Conservation (phyloP, 2,113 vertebrate species). For the Vombatus ursinus region DNA sequence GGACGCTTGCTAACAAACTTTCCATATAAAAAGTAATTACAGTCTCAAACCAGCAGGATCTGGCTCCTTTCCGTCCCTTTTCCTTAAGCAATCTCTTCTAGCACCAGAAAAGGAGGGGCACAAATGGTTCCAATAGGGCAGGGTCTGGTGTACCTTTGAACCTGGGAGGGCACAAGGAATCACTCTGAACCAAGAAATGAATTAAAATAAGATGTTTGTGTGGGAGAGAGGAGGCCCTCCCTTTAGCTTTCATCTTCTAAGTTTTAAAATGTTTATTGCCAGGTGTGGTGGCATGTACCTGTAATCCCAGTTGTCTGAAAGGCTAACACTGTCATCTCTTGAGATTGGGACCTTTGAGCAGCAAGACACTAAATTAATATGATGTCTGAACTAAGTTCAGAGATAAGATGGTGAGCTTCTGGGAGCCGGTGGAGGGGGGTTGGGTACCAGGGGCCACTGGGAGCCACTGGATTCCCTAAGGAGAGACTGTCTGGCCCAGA, state of each 20-base stretch:
- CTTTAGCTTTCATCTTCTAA: neutral
- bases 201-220: neutral
- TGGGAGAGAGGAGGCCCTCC: neutral
- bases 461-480: neutral
- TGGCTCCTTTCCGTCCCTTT: neutral
- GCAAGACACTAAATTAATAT: neutral
- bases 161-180: neutral
- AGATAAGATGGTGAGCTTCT: neutral
- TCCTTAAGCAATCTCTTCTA: neutral
- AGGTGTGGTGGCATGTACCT: neutral
- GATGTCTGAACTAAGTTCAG: neutral
- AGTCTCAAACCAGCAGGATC: neutral
- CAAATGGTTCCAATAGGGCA: neutral
- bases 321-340: neutral
- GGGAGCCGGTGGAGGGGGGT: neutral
- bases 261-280: neutral
- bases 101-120: neutral
- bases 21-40: neutral
- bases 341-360: neutral
- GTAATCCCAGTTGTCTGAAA: neutral
- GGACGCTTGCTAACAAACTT: neutral
- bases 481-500: neutral
- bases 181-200: neutral
- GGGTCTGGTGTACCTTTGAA: constrained; percentile 8
- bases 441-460: neutral